Conservation (phyloP, 2,888 invertebrate genomes). For the Nomada ferruginata region DNA sequence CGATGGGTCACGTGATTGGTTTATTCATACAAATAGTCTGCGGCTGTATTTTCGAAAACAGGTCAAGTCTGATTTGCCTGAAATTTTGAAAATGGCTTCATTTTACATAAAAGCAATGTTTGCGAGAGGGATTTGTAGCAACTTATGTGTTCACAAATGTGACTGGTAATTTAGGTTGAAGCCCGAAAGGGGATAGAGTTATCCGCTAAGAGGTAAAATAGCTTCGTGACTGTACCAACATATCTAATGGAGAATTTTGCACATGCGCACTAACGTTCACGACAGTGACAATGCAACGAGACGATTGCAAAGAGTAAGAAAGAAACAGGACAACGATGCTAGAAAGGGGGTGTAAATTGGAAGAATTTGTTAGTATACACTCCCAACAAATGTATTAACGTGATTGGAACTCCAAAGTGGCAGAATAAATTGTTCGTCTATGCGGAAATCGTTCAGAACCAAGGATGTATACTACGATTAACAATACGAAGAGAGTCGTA, state of each 20-base stretch:
- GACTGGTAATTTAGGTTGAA: too few species aligned
- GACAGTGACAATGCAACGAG: constrained; percentile 10
- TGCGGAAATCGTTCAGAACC: not conserved
- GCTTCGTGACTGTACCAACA: not conserved
- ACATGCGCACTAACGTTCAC: not conserved
- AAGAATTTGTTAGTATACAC: constrained; percentile 5
- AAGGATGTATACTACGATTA: constrained; percentile 6
- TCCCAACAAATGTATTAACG: constrained; percentile 13
- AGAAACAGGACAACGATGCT: constrained; percentile 31
- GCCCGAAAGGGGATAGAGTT: too few species aligned
- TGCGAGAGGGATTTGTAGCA: too few species aligned
- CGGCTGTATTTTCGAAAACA: too few species aligned
- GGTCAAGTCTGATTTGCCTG: too few species aligned
- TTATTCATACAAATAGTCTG: too few species aligned
- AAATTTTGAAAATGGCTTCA: too few species aligned
- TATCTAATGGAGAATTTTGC: not conserved
- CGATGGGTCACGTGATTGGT: too few species aligned
- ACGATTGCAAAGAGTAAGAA: not conserved
- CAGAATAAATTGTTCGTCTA: constrained; percentile 1
- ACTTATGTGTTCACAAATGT: too few species aligned
- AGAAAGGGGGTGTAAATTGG: constrained; percentile 36
- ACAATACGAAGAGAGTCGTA: not conserved
- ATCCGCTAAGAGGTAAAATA: not conserved
- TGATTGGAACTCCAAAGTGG: constrained; percentile 22
- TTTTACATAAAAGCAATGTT: too few species aligned